phyloP scores from a whole-genome alignment of 1,140 invertebrate genomes.

The Trichonephila clavipes region DNA sequence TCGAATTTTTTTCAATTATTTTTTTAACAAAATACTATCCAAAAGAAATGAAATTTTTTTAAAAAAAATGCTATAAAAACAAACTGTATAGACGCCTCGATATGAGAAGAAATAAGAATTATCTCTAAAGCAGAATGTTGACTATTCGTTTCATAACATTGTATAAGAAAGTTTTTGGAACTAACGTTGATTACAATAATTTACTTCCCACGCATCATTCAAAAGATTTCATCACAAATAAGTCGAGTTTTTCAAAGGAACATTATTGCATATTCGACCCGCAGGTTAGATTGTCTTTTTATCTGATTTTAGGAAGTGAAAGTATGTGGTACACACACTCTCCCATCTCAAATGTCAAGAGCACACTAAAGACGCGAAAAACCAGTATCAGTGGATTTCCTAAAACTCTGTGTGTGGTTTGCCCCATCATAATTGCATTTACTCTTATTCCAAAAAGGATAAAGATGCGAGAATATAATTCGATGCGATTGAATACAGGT shows the following conservation, averaged over 20 bases:
- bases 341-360: neutral
- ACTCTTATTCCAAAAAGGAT: neutral
- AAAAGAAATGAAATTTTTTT: no score
- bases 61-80: no score
- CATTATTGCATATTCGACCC: neutral
- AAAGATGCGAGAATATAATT: no score
- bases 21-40: no score
- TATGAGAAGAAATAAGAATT: no score
- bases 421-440: neutral
- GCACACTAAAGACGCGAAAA: neutral
- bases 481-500: no score
- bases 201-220: neutral
- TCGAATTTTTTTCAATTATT: no score
- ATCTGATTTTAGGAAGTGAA: neutral
- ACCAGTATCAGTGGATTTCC: neutral
- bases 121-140: no score
- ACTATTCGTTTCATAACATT: no score
- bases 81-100: no score
- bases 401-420: neutral
- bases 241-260: neutral
- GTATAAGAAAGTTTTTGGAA: no score
- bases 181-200: no score
- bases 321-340: neutral
- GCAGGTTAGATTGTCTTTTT: conserved; percentile 4
- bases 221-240: neutral